Percentiles rank a stretch among this genome's conserved stretches.
These are phyloP conservation scores for Stramonita haemastoma DNA, from an alignment of 2,888 invertebrate species.

Conservation along the genomic window DNA sequence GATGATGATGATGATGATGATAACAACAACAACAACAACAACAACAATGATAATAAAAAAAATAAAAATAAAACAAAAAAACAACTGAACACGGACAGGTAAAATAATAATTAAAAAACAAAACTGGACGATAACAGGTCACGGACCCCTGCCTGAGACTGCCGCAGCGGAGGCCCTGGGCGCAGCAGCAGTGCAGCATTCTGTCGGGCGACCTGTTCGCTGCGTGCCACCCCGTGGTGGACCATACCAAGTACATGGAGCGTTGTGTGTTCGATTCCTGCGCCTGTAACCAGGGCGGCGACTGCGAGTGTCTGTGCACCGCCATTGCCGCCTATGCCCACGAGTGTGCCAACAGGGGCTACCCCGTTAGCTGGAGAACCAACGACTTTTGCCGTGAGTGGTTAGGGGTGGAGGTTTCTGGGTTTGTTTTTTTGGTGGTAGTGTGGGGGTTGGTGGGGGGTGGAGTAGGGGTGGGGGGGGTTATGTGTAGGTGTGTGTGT, in stretches of 20 bases:
- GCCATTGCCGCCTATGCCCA: slow-evolving; percentile 92
- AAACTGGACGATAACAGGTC: too few species aligned
- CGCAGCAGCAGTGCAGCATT: slow-evolving; percentile 85
- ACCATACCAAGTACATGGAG: slow-evolving; percentile 81
- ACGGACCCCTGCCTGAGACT: slow-evolving; percentile 84
- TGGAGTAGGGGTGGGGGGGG: too few species aligned
- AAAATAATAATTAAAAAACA: too few species aligned
- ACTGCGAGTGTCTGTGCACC: slow-evolving; percentile 92
- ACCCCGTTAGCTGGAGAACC: slow-evolving; percentile 88
- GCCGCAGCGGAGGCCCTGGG: slow-evolving; percentile 89
- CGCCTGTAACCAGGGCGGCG: slow-evolving; percentile 92
- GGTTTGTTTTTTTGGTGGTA: background rate
- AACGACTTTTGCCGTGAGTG: slow-evolving; percentile 85
- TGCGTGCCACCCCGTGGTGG: slow-evolving; percentile 88
- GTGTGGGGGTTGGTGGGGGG: too few species aligned
- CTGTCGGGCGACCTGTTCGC: slow-evolving; percentile 86
- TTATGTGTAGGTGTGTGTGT: too few species aligned
- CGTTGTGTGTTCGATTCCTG: slow-evolving; percentile 91
- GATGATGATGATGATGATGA: too few species aligned
- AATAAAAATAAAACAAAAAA: too few species aligned
- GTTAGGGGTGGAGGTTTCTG: background rate
- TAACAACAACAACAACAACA: too few species aligned
- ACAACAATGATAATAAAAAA: too few species aligned
- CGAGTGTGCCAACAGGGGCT: slow-evolving; percentile 87
- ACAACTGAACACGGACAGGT: too few species aligned